Percentiles rank a stretch among this genome's conserved stretches.
Conservation (phyloP, 2,888 invertebrate species). For the Dastarcus helophoroides region DNA sequence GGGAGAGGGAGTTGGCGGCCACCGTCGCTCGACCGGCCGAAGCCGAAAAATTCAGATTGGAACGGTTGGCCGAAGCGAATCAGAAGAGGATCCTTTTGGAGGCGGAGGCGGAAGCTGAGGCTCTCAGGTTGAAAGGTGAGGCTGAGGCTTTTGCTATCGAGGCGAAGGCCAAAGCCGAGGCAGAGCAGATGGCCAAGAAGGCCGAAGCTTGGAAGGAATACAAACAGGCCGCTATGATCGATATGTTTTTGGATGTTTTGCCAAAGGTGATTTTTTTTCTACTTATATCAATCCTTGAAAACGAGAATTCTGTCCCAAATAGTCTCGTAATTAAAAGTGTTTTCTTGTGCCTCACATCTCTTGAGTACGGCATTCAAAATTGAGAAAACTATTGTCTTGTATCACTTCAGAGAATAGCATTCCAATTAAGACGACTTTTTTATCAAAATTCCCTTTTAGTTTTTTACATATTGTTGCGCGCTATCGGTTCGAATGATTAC, state of each 20-base stretch:
- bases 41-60: slow-evolving; percentile 83
- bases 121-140: slow-evolving; percentile 73
- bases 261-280: no score
- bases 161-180: slow-evolving; percentile 91
- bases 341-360: no score
- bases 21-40: slow-evolving; percentile 89
- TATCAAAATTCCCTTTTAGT: no score
- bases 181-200: slow-evolving; percentile 94
- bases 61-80: slow-evolving; percentile 91
- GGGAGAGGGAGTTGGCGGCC: slow-evolving; percentile 86
- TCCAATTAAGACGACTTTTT: no score
- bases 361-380: no score
- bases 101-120: slow-evolving; percentile 91
- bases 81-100: slow-evolving; percentile 72
- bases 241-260: slow-evolving; percentile 90
- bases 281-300: no score
- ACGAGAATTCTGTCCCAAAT: no score
- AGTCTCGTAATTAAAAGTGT: no score
- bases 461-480: no score
- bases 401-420: no score
- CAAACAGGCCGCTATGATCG: slow-evolving; percentile 89
- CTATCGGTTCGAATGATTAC: no score
- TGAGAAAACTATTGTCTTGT: no score
- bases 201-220: slow-evolving; percentile 97
- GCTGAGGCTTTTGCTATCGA: slow-evolving; percentile 89